phyloP scores from a whole-genome alignment of 2,888 invertebrate genomes.

The Orgyia antiqua region DNA sequence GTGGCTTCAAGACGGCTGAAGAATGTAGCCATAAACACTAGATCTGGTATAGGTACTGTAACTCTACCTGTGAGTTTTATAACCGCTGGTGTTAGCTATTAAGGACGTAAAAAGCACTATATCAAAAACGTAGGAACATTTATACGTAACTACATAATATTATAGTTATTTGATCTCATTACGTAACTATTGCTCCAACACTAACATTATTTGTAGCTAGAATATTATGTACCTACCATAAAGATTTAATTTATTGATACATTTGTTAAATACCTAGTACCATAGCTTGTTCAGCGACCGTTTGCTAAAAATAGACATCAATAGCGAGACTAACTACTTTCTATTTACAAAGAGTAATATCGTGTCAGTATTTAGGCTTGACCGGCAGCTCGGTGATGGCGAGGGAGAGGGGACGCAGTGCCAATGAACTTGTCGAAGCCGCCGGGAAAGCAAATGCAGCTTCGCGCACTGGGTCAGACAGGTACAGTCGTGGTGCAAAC shows the following conservation, averaged over 20 bases:
- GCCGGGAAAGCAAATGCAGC: slow-evolving; percentile 64
- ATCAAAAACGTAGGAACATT: no score
- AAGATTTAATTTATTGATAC: slow-evolving; percentile 30
- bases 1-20: no score
- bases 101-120: no score
- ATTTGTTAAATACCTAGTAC: slow-evolving; percentile 14
- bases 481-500: slow-evolving; percentile 49
- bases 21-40: no score
- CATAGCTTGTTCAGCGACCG: slow-evolving; percentile 18
- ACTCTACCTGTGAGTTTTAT: no score
- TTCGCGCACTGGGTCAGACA: slow-evolving; percentile 60
- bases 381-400: slow-evolving; percentile 11
- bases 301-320: slow-evolving; percentile 50
- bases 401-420: slow-evolving; percentile 36
- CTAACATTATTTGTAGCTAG: slow-evolving; percentile 14
- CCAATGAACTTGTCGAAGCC: slow-evolving; percentile 67
- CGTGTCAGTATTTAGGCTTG: slow-evolving; percentile 59
- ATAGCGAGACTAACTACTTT: slow-evolving; percentile 57
- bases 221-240: no score
- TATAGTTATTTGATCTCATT: slow-evolving; percentile 8
- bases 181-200: slow-evolving; percentile 19
- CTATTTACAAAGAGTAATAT: slow-evolving; percentile 61
- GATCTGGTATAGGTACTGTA: no score
- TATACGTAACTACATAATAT: no score
- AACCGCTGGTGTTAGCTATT: no score